These are phyloP conservation scores for Phrixothrix hirtus DNA, from an alignment of 2,888 invertebrate genomes.

Conservation along the genomic window DNA sequence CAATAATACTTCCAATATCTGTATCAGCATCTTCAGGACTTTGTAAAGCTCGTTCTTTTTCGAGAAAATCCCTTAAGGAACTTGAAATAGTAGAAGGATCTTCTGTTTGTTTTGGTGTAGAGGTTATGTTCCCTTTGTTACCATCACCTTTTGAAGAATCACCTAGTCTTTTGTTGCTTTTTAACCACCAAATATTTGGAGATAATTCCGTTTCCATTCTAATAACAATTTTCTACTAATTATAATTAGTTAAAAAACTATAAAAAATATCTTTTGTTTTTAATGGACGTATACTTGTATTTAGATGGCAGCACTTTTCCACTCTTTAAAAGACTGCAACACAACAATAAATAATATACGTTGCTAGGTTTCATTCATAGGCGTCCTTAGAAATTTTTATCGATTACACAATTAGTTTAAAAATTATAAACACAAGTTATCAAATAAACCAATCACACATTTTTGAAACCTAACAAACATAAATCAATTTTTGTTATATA, in stretches of 20 bases:
- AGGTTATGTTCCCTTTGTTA: slow-evolving; percentile 19
- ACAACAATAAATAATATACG: neutral
- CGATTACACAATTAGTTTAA: too few relatives aligned
- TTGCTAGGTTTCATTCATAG: neutral
- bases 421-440: too few relatives aligned
- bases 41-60: slow-evolving; percentile 45
- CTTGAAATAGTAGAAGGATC: slow-evolving; percentile 44
- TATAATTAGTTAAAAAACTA: neutral
- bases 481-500: too few relatives aligned
- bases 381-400: too few relatives aligned
- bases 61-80: slow-evolving; percentile 50
- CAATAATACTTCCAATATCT: slow-evolving; percentile 70
- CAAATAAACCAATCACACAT: too few relatives aligned
- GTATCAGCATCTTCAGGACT: slow-evolving; percentile 28
- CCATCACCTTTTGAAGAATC: slow-evolving; percentile 34
- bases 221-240: neutral
- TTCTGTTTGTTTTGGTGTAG: slow-evolving; percentile 24
- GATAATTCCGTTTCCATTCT: slow-evolving; percentile 46
- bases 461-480: too few relatives aligned
- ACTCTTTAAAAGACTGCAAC: too few relatives aligned
- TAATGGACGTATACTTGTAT: too few relatives aligned
- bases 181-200: slow-evolving; percentile 51
- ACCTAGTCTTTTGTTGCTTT: slow-evolving; percentile 37
- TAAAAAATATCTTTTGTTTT: neutral
- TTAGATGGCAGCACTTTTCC: too few relatives aligned